Base-by-base conservation (phyloP, 92 coral and sea anemone genomes). In the Virgularia gustaviana region DNA sequence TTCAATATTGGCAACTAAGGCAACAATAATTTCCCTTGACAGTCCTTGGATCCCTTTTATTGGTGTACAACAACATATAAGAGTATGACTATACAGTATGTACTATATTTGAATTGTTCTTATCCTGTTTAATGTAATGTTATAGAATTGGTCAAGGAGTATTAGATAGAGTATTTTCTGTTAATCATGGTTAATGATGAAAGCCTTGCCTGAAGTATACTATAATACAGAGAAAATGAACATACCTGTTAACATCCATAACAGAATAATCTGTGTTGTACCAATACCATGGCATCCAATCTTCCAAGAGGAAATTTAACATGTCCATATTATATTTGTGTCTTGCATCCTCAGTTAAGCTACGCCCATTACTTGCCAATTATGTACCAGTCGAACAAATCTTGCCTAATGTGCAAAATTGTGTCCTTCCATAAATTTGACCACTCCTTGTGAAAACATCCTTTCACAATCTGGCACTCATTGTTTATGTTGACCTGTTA, bases 331-430 rank as follows among this genome's bases (percentile, higher is more conserved):
- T 86, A 70, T 74, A 75, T 0, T 15, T 12, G 8, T 42, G 10
- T 27, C 90, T 74, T 47, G 65, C 23, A 10, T 58, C 85, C 16
- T 86, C 85, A 24, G 16, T 28, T n/a, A 83, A 32, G 6, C 90
- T 85, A 16, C 83, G 30, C 1, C 87, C 87, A 67, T 86, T 85
- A 57, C 52, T 65, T 79, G 90, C 87, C 85, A 83, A 36, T 87
- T 62, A 1, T 54, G 49, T 6, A 83, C 51, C 0, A 63, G n/a
- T 37, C 54, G 31, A 3, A 71, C 43, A 32, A 75, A 72, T 12
- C 61, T n/a, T 20, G 76, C 85, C 20, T 78, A 77, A 1, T 56
- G 29, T 9, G 37, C 25, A 59, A 41, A 57, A 9, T 73, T 65
- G 55, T 79, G 38, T 0, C 33, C 22, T 22, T 41, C 57, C 63